Evolutionary conservation across 2,113 vertebrate species (phyloP).

Genomic region (Dicaeum eximium): DNA sequence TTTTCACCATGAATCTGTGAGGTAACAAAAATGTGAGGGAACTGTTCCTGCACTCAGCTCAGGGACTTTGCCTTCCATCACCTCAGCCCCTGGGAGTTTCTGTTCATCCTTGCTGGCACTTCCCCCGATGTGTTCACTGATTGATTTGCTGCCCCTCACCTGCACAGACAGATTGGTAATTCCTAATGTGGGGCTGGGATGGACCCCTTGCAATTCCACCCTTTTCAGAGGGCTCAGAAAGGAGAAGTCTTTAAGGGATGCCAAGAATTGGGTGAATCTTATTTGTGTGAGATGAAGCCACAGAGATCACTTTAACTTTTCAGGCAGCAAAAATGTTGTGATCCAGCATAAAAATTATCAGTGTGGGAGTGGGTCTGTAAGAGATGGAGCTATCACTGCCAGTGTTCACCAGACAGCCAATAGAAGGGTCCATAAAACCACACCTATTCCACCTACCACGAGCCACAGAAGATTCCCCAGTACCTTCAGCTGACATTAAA

Average conservation of each 20-base stretch:
- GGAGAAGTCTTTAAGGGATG: rapidly evolving
- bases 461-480: neutral
- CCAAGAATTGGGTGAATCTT: neutral
- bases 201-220: neutral
- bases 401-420: neutral
- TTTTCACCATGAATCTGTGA: neutral
- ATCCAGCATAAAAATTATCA: neutral
- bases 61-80: neutral
- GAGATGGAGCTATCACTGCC: neutral
- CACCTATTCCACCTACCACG: neutral
- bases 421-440: rapidly evolving
- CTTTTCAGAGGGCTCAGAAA: neutral
- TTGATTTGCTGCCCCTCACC: neutral
- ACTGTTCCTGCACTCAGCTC: neutral
- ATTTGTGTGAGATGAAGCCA: neutral
- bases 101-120: neutral
- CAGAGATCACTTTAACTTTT: neutral
- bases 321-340: neutral
- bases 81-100: neutral
- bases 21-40: neutral
- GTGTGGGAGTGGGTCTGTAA: neutral
- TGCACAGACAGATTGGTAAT: neutral
- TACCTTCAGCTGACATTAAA: neutral
- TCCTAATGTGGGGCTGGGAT: neutral
- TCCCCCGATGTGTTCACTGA: neutral